Evolutionary conservation across 2,797 vertebrate species (phyloP), one percentile per base, ranked within the genome.

Genomic region (Pseudopleuronectes americanus): DNA sequence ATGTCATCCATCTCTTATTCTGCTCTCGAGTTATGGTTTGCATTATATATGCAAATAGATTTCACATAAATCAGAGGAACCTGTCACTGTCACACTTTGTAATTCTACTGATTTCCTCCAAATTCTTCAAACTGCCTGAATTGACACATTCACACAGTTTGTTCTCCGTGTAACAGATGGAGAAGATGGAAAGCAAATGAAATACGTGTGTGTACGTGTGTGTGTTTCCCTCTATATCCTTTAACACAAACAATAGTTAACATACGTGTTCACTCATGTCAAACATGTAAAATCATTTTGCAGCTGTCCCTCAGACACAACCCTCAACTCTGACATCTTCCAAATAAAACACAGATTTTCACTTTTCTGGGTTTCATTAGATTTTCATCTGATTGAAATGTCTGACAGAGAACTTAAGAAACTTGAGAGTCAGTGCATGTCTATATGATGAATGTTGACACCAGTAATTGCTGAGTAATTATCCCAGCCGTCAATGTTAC

Each of bases 341-440:
- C 57, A 64, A 74, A 67, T 71, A 45, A 71, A 55, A 33, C 26
- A 38, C 21, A 48, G 49, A 70, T 77, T 80, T 71, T 54, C 31
- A 33, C 26, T 45, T 22, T 49, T 36, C 26, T 41, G 33, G 24
- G 22, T 60, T 72, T 66, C 61, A 52, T 1, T 49, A n/a, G 48
- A 24, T 66, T 66, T 28, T 31, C 43, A 26, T 63, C 73, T 54
- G 58, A 48, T 57, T 68, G 17, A 63, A 71, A 73, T 56, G 24
- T n/a, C 41, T 65, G 52, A 57, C 45, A 38, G 22, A 22, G 60
- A 58, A 59, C 48, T 61, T 43, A 10, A 38, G 26, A 76, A 69
- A 76, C 67, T 23, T 62, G 61, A 2, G 41, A 58, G 36, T 43
- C 54, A 64, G n/a, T 23, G 31, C 4, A 24, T 22, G 28, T 73